A percentile compares a stretch with the other conserved stretches of the same genome.
These are phyloP conservation scores for Lepeophtheirus nordmannii DNA, from an alignment of 2,888 invertebrate genomes.

Conservation along the genomic window DNA sequence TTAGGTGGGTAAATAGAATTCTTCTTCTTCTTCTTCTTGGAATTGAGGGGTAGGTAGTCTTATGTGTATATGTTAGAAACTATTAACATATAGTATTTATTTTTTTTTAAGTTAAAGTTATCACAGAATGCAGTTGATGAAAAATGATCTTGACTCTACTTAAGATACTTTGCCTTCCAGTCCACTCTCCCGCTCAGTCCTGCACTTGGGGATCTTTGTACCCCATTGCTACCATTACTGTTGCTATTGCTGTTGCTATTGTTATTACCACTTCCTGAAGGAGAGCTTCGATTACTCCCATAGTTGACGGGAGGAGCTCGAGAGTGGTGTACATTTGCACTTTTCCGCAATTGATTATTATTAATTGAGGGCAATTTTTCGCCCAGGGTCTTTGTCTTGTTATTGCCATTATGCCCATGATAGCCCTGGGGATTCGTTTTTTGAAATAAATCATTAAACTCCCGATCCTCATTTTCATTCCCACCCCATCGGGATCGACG, in stretches of 20 bases:
- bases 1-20: too few species aligned
- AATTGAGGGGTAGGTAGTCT: too few species aligned
- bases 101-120: too few species aligned
- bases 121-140: too few species aligned
- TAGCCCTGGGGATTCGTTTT: not conserved
- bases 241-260: too few species aligned
- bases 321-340: not conserved
- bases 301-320: not conserved
- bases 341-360: not conserved
- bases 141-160: slow-evolving; percentile 14
- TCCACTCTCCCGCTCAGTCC: slow-evolving; percentile 47
- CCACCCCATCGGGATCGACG: slow-evolving; percentile 17
- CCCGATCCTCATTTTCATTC: slow-evolving; percentile 15
- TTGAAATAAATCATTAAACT: slow-evolving; percentile 2
- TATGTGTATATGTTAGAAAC: too few species aligned
- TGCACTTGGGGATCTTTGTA: slow-evolving; percentile 23
- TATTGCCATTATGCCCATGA: not conserved
- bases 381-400: not conserved
- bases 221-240: not conserved
- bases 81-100: too few species aligned
- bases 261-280: slow-evolving; percentile 29
- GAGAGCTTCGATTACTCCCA: slow-evolving; percentile 31
- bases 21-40: too few species aligned
- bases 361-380: not conserved
- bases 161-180: slow-evolving; percentile 60